Conservation (phyloP, 1,140 invertebrate genomes). For the Sinonovacula constricta region DNA sequence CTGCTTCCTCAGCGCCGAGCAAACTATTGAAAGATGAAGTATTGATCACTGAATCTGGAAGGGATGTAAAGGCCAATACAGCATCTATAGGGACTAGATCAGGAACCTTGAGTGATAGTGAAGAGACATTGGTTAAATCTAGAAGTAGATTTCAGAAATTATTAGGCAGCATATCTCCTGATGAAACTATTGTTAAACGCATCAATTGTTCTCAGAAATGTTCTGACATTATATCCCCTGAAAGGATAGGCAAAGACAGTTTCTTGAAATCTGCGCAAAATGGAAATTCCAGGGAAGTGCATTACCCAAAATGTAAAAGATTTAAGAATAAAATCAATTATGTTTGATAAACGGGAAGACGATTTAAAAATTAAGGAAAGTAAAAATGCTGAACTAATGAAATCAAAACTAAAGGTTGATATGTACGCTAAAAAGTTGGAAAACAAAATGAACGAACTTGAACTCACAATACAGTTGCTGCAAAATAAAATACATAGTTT, state of each 20-base stretch:
- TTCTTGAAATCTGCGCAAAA: not conserved
- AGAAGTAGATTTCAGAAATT: not conserved
- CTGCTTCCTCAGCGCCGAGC: not conserved
- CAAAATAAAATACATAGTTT: not conserved
- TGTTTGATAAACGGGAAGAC: not conserved
- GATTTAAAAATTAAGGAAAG: slow-evolving; percentile 8
- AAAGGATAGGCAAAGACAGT: too few relatives aligned
- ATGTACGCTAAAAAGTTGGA: not conserved
- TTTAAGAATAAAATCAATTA: not conserved
- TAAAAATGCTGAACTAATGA: slow-evolving; percentile 5
- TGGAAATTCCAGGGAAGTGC: slow-evolving; percentile 1
- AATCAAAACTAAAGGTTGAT: slow-evolving; percentile 11
- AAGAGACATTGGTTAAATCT: not conserved
- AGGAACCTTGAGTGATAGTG: not conserved
- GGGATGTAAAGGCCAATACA: not conserved
- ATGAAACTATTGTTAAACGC: too few relatives aligned
- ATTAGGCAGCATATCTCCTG: not conserved
- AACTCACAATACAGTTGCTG: not conserved
- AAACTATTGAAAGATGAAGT: slow-evolving; percentile 9
- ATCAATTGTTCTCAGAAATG: too few relatives aligned
- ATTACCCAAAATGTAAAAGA: not conserved
- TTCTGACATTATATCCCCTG: too few relatives aligned
- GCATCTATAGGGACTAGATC: not conserved
- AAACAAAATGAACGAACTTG: too few relatives aligned
- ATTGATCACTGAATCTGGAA: not conserved